A percentile compares a stretch with the other conserved stretches of the same genome.
Conservation (phyloP, 2,797 vertebrate species). For the Apodemus agrarius region DNA sequence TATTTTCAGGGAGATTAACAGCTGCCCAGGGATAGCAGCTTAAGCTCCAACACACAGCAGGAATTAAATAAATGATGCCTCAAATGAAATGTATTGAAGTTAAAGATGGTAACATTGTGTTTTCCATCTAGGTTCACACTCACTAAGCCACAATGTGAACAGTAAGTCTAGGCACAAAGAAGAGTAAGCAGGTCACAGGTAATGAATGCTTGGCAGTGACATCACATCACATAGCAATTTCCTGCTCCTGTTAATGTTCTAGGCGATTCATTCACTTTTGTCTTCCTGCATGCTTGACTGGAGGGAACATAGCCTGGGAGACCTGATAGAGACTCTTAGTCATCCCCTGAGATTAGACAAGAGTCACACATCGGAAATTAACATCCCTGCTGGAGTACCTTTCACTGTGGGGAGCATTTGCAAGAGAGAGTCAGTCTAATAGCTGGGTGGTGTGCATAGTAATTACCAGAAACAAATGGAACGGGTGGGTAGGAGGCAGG, state of each 20-base stretch:
- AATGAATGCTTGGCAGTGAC: background rate
- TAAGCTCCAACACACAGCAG: background rate
- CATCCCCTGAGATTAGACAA: background rate
- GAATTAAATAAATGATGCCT: background rate
- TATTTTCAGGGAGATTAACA: background rate
- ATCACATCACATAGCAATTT: accelerated
- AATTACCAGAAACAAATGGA: background rate
- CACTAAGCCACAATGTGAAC: background rate
- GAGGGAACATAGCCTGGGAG: background rate
- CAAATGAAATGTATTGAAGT: background rate
- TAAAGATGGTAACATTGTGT: background rate
- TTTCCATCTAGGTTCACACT: background rate
- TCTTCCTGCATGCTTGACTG: background rate
- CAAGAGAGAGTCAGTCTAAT: background rate
- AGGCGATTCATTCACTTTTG: background rate
- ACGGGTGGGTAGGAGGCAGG: too few species aligned
- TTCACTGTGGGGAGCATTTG: background rate
- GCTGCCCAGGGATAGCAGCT: background rate
- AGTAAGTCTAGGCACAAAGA: background rate
- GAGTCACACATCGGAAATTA: background rate
- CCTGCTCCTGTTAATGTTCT: background rate
- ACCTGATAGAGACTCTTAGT: background rate
- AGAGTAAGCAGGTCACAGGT: background rate
- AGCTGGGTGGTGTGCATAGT: background rate
- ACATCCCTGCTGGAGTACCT: background rate